A percentile compares a stretch with the other conserved stretches of the same genome.
These are phyloP conservation scores for Vanessa cardui DNA, from an alignment of 2,888 invertebrate species.

Conservation along the genomic window DNA sequence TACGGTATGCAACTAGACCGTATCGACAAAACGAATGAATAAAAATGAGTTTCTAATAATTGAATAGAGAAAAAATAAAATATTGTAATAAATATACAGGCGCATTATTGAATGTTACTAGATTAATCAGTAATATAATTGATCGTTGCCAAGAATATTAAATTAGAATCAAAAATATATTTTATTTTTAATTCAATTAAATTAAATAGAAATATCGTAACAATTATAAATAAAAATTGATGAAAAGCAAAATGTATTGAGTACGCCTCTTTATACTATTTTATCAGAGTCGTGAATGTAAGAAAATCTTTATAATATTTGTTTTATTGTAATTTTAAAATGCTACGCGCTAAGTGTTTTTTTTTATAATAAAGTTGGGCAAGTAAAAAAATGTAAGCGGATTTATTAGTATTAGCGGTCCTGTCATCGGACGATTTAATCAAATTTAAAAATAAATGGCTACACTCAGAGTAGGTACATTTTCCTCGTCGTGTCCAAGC, in stretches of 20 bases:
- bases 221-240: background rate
- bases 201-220: background rate
- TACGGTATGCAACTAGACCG: constrained; percentile 8
- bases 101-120: constrained; percentile 9
- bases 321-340: too few species aligned
- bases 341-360: too few species aligned
- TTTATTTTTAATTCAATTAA: background rate
- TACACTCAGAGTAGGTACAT: constrained; percentile 13
- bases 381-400: background rate
- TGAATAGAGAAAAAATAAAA: background rate
- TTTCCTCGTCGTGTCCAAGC: constrained; percentile 10
- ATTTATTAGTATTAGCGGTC: constrained; percentile 9
- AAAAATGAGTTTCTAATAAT: background rate
- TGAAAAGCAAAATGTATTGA: too few species aligned
- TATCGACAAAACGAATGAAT: constrained; percentile 2
- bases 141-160: constrained; percentile 3
- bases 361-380: background rate
- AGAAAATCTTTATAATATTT: too few species aligned
- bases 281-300: too few species aligned
- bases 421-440: constrained; percentile 21
- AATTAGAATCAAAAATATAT: background rate
- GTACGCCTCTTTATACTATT: too few species aligned
- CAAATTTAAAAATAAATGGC: constrained; percentile 20
- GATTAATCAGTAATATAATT: background rate
- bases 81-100: constrained; percentile 6